phyloP scores from a whole-genome alignment of 2,113 vertebrate genomes.

The Scophthalmus maximus region DNA sequence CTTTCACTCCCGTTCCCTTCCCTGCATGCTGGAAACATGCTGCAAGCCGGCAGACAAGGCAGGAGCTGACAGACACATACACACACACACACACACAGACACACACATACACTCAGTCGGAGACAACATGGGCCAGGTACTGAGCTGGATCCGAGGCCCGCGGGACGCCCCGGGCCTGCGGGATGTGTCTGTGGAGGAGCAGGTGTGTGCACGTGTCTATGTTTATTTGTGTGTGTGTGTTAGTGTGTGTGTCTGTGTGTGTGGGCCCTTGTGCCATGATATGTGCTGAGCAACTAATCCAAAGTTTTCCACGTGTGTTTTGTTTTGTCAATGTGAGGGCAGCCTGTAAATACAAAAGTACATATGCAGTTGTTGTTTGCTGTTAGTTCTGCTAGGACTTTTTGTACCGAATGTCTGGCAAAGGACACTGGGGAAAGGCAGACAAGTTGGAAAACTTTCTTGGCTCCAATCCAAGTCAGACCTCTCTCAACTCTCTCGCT shows the following conservation, averaged over 20 bases:
- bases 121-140: conserved; percentile 81
- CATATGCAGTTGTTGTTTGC: too few relatives aligned
- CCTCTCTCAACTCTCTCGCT: conserved; percentile 17
- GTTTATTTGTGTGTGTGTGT: conserved; percentile 58
- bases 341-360: background rate
- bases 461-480: conserved; percentile 56
- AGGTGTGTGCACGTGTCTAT: conserved; percentile 72
- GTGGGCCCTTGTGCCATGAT: conserved; percentile 16
- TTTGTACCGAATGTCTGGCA: conserved; percentile 20
- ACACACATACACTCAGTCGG: conserved; percentile 31
- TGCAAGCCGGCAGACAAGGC: conserved; percentile 63
- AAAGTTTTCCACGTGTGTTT: conserved; percentile 51
- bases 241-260: conserved; percentile 16
- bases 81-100: conserved; percentile 39
- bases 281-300: conserved; percentile 15
- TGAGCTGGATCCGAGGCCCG: conserved; percentile 81
- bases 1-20: conserved; percentile 23
- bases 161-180: conserved; percentile 66
- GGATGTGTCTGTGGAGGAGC: conserved; percentile 80
- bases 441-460: conserved; percentile 38
- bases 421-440: conserved; percentile 39
- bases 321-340: conserved; percentile 34
- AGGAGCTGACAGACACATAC: conserved; percentile 59
- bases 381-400: background rate
- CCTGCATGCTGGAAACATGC: conserved; percentile 71